A percentile compares a stretch with the other conserved stretches of the same genome.
These are phyloP conservation scores for Colletes collaris DNA, from an alignment of 2,888 invertebrate species.

Conservation along the genomic window DNA sequence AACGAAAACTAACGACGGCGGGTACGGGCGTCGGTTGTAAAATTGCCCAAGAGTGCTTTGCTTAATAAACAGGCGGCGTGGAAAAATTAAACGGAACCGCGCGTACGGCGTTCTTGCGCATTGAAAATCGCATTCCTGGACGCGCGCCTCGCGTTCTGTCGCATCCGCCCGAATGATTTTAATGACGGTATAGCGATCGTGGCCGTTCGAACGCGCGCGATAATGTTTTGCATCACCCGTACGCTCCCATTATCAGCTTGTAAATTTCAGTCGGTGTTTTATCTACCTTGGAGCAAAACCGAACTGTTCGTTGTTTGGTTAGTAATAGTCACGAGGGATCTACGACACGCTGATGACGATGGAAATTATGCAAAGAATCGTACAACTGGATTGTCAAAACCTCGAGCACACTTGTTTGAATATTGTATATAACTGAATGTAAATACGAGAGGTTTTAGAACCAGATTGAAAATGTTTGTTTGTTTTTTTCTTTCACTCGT, in stretches of 20 bases:
- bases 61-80: neutral
- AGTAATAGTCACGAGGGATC: neutral
- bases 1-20: conserved; percentile 57
- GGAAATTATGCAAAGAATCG: neutral
- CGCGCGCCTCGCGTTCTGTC: neutral
- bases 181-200: neutral
- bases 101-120: neutral
- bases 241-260: conserved; percentile 6
- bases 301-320: neutral
- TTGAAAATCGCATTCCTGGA: too few relatives aligned
- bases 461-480: neutral
- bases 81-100: neutral
- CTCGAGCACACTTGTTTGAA: neutral
- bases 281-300: neutral
- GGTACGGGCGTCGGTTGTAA: neutral
- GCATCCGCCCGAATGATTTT: neutral
- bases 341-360: neutral
- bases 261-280: neutral
- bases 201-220: neutral
- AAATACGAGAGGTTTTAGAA: too few relatives aligned
- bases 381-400: too few relatives aligned
- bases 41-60: neutral
- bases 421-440: too few relatives aligned
- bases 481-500: neutral
- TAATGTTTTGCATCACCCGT: neutral